phyloP scores from a whole-genome alignment of 23 tunicate species.

The Botrylloides violaceus region DNA sequence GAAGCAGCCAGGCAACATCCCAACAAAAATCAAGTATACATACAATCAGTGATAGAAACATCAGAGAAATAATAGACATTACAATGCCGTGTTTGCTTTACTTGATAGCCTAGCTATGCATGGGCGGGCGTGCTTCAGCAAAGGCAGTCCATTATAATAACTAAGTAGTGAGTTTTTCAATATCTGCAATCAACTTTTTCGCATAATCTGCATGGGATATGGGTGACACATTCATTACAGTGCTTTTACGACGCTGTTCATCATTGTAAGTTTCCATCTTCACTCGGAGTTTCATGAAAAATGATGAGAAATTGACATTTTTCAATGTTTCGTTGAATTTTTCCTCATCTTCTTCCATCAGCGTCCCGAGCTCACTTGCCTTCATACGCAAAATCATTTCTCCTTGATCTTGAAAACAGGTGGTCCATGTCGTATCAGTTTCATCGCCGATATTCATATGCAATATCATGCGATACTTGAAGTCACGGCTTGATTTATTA shows the following conservation, averaged over 20 bases:
- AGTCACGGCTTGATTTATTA: conserved; percentile 32
- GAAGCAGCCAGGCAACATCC: no score
- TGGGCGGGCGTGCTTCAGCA: no score
- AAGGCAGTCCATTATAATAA: neutral
- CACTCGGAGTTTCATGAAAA: conserved; percentile 72
- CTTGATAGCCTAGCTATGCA: no score
- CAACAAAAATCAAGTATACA: no score
- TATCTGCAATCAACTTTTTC: conserved; percentile 50
- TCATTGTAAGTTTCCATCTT: conserved; percentile 68
- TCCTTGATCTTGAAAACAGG: conserved; percentile 93
- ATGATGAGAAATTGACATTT: conserved; percentile 37
- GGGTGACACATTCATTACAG: conserved; percentile 61
- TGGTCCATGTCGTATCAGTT: conserved; percentile 78
- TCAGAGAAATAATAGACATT: no score
- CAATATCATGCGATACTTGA: conserved; percentile 69
- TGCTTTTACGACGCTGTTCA: conserved; percentile 60
- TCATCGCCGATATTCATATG: conserved; percentile 88
- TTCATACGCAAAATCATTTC: conserved; percentile 52
- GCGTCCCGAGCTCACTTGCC: conserved; percentile 61
- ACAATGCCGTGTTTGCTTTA: no score
- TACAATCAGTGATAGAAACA: no score
- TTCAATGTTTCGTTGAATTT: conserved; percentile 33
- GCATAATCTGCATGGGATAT: conserved; percentile 48
- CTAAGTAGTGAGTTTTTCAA: conserved; percentile 39
- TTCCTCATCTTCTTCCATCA: conserved; percentile 41